These are phyloP conservation scores for Epinephelus fuscoguttatus DNA, from an alignment of 2,113 vertebrate species.

Conservation along the genomic window DNA sequence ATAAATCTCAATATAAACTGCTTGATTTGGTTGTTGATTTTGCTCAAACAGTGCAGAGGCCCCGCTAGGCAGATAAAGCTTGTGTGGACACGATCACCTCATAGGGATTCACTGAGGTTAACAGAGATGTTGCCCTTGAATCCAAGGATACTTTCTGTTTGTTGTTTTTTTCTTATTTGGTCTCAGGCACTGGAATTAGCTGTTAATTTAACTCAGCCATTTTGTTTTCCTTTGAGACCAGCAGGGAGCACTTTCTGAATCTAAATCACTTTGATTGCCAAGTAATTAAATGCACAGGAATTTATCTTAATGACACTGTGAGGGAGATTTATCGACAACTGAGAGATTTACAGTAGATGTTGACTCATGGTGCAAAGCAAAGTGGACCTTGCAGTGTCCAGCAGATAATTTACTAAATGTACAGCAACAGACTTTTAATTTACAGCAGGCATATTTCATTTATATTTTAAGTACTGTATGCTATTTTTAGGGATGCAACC, in stretches of 20 bases:
- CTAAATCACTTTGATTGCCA: conserved; percentile 55
- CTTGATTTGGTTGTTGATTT: conserved; percentile 70
- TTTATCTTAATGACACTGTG: conserved; percentile 49
- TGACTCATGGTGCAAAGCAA: conserved; percentile 42
- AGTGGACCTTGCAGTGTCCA: conserved; percentile 20
- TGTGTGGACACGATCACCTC: conserved; percentile 48
- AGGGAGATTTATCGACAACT: conserved; percentile 25
- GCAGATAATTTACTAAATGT: conserved; percentile 3
- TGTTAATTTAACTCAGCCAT: conserved; percentile 50
- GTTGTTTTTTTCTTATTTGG: conserved; percentile 62
- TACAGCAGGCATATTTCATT: neutral
- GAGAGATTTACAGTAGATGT: conserved; percentile 49
- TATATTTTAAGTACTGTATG: neutral
- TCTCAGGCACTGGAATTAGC: conserved; percentile 44
- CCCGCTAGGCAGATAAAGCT: conserved; percentile 16
- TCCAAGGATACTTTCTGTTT: conserved; percentile 64
- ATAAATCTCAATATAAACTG: conserved; percentile 69
- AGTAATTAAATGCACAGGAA: conserved; percentile 61
- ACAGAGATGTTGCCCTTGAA: conserved; percentile 55
- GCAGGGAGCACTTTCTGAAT: conserved; percentile 31
- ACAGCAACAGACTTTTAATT: conserved; percentile 3
- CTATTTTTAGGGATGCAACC: neutral
- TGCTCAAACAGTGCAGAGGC: conserved; percentile 52
- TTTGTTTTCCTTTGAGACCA: conserved; percentile 58
- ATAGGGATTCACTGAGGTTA: conserved; percentile 44